Evolutionary conservation across 2,797 vertebrate genomes (phyloP).

Genomic region (Tenualosa thibaudeaui): DNA sequence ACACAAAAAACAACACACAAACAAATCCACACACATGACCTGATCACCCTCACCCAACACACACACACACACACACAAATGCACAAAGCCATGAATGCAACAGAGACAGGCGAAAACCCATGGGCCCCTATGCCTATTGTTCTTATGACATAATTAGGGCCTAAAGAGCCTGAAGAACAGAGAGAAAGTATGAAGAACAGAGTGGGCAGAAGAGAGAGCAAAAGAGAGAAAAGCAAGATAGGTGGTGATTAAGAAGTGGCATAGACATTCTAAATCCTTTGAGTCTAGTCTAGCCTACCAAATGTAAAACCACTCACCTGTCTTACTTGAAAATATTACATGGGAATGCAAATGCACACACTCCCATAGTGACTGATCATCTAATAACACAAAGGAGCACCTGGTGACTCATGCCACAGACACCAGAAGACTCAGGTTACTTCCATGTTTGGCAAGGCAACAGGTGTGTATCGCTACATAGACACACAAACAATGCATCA

Average conservation of each 20-base stretch:
- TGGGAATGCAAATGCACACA: background rate
- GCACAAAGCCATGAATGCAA: background rate
- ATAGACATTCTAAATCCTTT: background rate
- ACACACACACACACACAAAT: background rate
- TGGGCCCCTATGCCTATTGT: background rate
- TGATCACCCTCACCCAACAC: background rate
- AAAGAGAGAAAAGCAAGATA: background rate
- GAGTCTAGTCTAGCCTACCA: background rate
- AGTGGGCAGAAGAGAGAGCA: background rate
- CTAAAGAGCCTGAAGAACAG: background rate
- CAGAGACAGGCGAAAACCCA: slow-evolving; percentile 5
- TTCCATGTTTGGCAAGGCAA: background rate
- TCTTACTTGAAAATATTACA: background rate
- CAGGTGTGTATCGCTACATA: background rate
- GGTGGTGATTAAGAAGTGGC: background rate
- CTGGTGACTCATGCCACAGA: background rate
- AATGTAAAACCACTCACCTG: background rate
- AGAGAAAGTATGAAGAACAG: background rate
- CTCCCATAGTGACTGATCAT: background rate
- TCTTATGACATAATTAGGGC: background rate
- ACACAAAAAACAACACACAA: background rate
- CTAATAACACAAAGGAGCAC: background rate
- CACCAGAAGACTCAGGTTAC: background rate
- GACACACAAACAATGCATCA: background rate
- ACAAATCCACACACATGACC: background rate